Base-by-base conservation (phyloP, 2,113 vertebrate genomes). In the Odocoileus hemionus region DNA sequence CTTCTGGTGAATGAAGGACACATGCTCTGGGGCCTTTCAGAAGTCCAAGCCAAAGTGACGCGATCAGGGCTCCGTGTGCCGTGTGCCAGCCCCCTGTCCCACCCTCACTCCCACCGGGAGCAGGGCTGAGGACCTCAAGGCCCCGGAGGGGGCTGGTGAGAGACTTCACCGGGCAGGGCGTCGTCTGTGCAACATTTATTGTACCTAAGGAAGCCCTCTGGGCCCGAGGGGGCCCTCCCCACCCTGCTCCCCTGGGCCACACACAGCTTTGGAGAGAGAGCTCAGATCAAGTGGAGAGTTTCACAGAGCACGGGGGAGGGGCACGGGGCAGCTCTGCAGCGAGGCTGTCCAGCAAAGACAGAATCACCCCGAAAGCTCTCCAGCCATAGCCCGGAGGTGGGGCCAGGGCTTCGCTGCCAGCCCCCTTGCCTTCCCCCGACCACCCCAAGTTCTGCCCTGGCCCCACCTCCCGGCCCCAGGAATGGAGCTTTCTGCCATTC, bases 121-220 rank as follows among this genome's bases (percentile, higher is more conserved):
- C 82, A 58, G 74, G 0, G 7, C 76, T 7, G 26, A 86, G 76
- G 55, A 33, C 54, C 55, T 33, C n/a, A 25, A 74, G 85, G 80
- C 19, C 14, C 55, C 0, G 2, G 23, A 19, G 50, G 39, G n/a
- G 6, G 25, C 43, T 12, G 21, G 36, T 3, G 52, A 90, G 60
- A 57, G n/a, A 83, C 50, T 0, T 9, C 0, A 17, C 15, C 1
- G 4, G 26, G 47, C 85, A 50, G 23, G 26, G 13, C 0, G 8
- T 33, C 25, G 15, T 9, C 7, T 78, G 70, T 78, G 89, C 43
- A 57, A 47, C 23, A 4, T 98, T 97, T 97, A 98, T 97, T 97
- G 78, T 94, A 54, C 28, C n/a, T 23, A 55, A 43, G 1, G 21
- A 86, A 88, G 82, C 43, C 67, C 39, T 47, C 58, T 26, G 25